Base-by-base conservation (phyloP, 2,797 vertebrate species). In the Sarcoramphus papa region DNA sequence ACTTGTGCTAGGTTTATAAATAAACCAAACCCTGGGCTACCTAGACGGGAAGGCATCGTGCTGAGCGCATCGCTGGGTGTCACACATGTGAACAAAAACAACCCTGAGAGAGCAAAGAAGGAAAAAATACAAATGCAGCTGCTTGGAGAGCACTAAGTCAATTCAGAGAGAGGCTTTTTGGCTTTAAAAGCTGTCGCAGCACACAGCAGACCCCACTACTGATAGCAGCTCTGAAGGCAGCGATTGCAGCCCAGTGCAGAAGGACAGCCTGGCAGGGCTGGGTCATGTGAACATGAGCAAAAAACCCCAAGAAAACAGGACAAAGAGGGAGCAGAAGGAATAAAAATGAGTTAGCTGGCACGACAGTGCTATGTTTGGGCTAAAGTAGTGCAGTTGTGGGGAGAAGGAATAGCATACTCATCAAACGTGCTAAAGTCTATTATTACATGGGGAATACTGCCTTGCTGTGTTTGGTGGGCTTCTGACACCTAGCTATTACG, bases 161-260 rank as follows among this genome's bases (percentile, higher is more conserved):
- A 59, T 54, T 22, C 35, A 43, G 41, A 47, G 43, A 72, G 25
- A 78, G 23, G 47, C 15, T 65, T 65, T 47, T 8, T 27, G 68
- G 63, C 59, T 91, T 35, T 68, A 18, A 53, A 90, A 79, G 79
- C 54, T 57, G 9, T 5, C 1, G 1, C 3, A 5, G 76, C 43
- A 67, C 82, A 27, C 2, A 31, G 82, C 60, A 68, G 45, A 82
- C 4, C 78, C 43, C 48, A 23, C 20, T 60, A 0, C 43, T 16
- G 56, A 16, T 0, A 60, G 51, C 0, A 0, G 59, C 81, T 88
- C 56, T 31, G 59, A 47, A 53, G 31, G 77, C 3, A 74, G 47
- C 0, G 0, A 45, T 0, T 37, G 28, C 84, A 89, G 67, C n/a
- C 76, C 60, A 2, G 33, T 3, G 53, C 63, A 45, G 57, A 16